phyloP scores from a whole-genome alignment of 2,113 vertebrate genomes.

The pig (Sus scrofa) region DNA sequence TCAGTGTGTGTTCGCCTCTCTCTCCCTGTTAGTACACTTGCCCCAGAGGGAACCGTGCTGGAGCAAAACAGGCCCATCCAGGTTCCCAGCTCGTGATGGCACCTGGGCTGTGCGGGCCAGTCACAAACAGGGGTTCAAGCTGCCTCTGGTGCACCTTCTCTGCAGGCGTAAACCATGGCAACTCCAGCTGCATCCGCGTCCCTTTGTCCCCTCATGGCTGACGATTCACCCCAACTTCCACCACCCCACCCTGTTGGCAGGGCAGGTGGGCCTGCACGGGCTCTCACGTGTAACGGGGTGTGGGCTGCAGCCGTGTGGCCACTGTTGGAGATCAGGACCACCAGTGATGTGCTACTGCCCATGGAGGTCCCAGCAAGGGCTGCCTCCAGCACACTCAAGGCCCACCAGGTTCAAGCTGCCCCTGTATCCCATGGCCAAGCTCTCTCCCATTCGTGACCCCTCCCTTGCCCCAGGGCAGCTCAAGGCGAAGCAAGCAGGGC shows the following conservation, averaged over 20 bases:
- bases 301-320: background rate
- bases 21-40: background rate
- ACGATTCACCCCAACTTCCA: background rate
- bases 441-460: background rate
- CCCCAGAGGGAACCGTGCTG: background rate
- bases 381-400: too few species aligned
- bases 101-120: background rate
- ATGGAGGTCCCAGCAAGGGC: too few species aligned
- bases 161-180: background rate
- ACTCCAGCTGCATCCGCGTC: too few species aligned
- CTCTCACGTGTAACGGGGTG: fast-evolving
- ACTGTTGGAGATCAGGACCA: background rate
- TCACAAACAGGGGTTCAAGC: background rate
- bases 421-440: background rate
- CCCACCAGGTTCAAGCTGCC: too few species aligned
- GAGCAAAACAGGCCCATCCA: background rate
- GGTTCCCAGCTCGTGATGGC: too few species aligned
- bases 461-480: fast-evolving
- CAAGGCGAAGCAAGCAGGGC: background rate
- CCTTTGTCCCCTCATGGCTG: background rate
- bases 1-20: background rate
- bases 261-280: background rate
- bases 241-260: background rate
- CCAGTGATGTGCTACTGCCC: background rate
- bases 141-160: background rate